phyloP scores from a whole-genome alignment of 1,140 invertebrate species.

The Megalopta genalis region DNA sequence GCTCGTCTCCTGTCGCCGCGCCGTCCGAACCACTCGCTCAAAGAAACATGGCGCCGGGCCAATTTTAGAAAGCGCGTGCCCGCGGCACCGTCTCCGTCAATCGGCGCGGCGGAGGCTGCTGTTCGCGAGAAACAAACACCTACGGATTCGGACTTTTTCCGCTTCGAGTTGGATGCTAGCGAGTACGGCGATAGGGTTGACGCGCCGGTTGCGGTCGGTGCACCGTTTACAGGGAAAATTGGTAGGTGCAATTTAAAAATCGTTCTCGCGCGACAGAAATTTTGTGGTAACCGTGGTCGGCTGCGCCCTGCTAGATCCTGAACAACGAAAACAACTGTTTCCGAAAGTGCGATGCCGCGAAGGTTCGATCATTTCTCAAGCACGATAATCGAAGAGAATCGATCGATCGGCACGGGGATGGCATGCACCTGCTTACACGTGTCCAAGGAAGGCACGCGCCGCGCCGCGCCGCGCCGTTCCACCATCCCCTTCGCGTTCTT shows the following conservation, averaged over 20 bases:
- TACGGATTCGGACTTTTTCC: no score
- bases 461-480: conserved; percentile 36
- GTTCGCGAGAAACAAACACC: background rate
- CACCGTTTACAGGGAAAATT: no score
- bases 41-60: conserved; percentile 47
- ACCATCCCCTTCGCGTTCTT: conserved; percentile 12
- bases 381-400: background rate
- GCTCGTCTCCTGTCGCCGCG: conserved; percentile 7
- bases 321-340: no score
- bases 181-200: no score
- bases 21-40: background rate
- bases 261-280: no score
- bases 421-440: conserved; percentile 32
- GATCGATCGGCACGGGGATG: background rate
- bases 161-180: no score
- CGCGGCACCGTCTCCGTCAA: conserved; percentile 42
- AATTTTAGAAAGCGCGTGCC: conserved; percentile 54
- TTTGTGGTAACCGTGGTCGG: no score
- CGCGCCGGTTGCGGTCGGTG: no score
- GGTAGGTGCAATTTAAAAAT: no score
- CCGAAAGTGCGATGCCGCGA: no score
- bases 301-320: no score
- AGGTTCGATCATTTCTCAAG: background rate
- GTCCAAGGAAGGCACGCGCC: conserved; percentile 36
- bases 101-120: no score